phyloP scores from a whole-genome alignment of 2,797 vertebrate species.

The Acestrorhynchus altus region DNA sequence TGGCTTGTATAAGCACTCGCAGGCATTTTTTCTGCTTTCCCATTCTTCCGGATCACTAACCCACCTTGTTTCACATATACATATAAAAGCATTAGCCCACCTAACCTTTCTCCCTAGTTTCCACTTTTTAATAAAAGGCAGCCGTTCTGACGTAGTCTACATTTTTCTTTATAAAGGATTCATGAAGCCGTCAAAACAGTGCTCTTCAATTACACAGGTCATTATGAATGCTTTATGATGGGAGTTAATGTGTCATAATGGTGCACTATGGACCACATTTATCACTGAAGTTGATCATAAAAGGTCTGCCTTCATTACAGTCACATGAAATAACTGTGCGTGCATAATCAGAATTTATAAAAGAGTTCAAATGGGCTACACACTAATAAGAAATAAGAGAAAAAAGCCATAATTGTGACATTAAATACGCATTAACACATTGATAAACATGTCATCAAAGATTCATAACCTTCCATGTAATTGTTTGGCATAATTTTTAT shows the following conservation, averaged over 20 bases:
- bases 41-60: slow-evolving; percentile 1
- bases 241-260: slow-evolving; percentile 31
- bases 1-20: neutral
- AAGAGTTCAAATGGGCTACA: neutral
- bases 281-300: slow-evolving; percentile 6
- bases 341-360: neutral
- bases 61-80: neutral
- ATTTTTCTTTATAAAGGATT: slow-evolving; percentile 15
- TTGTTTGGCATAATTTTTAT: neutral
- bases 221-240: slow-evolving; percentile 18
- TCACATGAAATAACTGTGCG: slow-evolving; percentile 28
- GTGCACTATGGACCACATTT: slow-evolving; percentile 20
- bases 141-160: neutral
- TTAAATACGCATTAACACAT: slow-evolving; percentile 28
- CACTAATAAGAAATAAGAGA: neutral
- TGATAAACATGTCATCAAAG: slow-evolving; percentile 22
- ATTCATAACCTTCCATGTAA: slow-evolving; percentile 11
- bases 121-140: neutral
- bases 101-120: neutral
- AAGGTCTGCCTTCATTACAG: slow-evolving; percentile 24
- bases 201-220: slow-evolving; percentile 8
- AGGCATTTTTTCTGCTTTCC: slow-evolving; percentile 3
- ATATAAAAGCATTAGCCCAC: neutral
- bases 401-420: slow-evolving; percentile 20
- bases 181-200: neutral